A percentile compares a stretch with the other conserved stretches of the same genome.
These are phyloP conservation scores for Hemistola chrysoprasaria DNA, from an alignment of 2,888 invertebrate genomes.

Conservation along the genomic window DNA sequence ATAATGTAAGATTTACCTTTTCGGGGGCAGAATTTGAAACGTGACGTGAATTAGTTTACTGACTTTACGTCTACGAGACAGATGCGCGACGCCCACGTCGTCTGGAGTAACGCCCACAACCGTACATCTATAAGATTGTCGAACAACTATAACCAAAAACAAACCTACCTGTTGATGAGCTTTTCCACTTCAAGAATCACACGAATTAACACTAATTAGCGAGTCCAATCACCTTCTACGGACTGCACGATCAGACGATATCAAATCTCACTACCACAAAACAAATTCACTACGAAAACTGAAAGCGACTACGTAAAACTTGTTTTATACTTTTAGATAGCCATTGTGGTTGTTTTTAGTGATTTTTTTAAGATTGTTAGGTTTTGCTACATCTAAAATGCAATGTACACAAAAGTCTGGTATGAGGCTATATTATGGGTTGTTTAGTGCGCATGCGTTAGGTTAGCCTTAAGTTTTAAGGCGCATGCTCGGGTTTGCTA, in stretches of 20 bases:
- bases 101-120: constrained; percentile 72
- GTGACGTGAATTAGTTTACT: constrained; percentile 51
- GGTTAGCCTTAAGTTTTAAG: constrained; percentile 4
- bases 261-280: constrained; percentile 20
- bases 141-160: constrained; percentile 42
- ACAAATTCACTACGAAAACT: constrained; percentile 34
- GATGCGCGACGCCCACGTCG: constrained; percentile 66
- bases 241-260: too few species aligned
- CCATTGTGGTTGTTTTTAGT: constrained; percentile 47
- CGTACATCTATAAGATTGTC: constrained; percentile 41
- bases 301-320: constrained; percentile 38
- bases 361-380: constrained; percentile 63
- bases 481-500: constrained; percentile 61
- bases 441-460: constrained; percentile 45
- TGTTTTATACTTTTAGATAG: constrained; percentile 31
- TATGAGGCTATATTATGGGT: not conserved
- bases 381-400: constrained; percentile 52
- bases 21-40: constrained; percentile 25
- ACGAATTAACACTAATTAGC: constrained; percentile 20
- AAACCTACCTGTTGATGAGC: constrained; percentile 66
- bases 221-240: constrained; percentile 1
- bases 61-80: constrained; percentile 49
- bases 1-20: too few species aligned
- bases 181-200: constrained; percentile 38
- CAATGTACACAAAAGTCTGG: constrained; percentile 56